These are phyloP conservation scores for Heterochromis multidens DNA, from an alignment of 2,113 vertebrate species.

Conservation along the genomic window DNA sequence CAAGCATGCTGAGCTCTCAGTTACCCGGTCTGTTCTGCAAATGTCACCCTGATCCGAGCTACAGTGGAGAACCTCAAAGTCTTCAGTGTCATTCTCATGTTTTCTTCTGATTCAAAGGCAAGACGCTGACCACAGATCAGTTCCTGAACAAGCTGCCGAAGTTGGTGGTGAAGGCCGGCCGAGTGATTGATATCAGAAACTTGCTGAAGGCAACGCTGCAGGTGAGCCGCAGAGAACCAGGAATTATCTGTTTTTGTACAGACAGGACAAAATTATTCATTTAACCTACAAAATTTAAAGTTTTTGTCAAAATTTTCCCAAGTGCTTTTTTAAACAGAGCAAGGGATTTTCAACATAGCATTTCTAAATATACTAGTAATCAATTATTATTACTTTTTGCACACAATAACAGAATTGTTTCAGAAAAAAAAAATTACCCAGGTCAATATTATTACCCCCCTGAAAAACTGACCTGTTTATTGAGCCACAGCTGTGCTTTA, in stretches of 20 bases:
- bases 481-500: neutral
- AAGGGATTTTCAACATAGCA: neutral
- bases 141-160: slow-evolving; percentile 75
- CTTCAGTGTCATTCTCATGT: neutral
- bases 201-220: slow-evolving; percentile 68
- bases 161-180: slow-evolving; percentile 69
- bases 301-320: neutral
- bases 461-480: neutral
- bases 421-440: rapidly evolving
- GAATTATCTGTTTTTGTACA: neutral
- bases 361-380: neutral
- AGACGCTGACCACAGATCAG: slow-evolving; percentile 67
- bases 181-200: slow-evolving; percentile 68
- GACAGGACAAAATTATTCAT: neutral
- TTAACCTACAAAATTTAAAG: neutral
- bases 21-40: slow-evolving; percentile 69
- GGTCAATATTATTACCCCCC: neutral
- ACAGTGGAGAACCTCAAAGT: neutral
- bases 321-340: neutral
- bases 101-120: slow-evolving; percentile 19
- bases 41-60: neutral
- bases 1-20: neutral
- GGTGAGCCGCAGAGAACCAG: slow-evolving; percentile 65
- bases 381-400: neutral
- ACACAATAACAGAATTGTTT: no score